A percentile compares a stretch with the other conserved stretches of the same genome.
phyloP scores from a whole-genome alignment of 2,113 vertebrate species.

The Desmodus rotundus region DNA sequence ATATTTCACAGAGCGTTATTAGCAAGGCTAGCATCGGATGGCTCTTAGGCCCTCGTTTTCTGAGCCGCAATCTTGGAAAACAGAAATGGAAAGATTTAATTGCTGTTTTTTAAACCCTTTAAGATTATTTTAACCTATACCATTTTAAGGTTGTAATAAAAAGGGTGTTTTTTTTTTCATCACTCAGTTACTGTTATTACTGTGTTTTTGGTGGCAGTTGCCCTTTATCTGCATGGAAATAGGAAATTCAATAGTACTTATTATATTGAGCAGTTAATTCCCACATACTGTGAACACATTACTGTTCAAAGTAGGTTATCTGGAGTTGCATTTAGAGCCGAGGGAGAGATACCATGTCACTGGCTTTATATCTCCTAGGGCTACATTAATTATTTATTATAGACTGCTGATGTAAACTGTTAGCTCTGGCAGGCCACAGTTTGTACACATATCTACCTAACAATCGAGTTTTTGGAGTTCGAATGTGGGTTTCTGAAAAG shows the following conservation, averaged over 20 bases:
- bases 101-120: slow-evolving; percentile 81
- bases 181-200: slow-evolving; percentile 73
- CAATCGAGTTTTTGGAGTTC: slow-evolving; percentile 9
- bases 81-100: slow-evolving; percentile 88
- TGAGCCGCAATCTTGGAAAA: slow-evolving; percentile 87
- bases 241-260: slow-evolving; percentile 83
- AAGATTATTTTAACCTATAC: slow-evolving; percentile 84
- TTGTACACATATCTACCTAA: slow-evolving; percentile 53
- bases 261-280: slow-evolving; percentile 84
- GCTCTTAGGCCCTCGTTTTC: slow-evolving; percentile 80
- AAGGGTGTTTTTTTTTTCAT: slow-evolving; percentile 54
- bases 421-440: slow-evolving; percentile 74
- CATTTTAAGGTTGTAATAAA: slow-evolving; percentile 80
- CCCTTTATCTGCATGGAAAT: slow-evolving; percentile 78
- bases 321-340: slow-evolving; percentile 79
- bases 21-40: slow-evolving; percentile 85
- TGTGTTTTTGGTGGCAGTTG: slow-evolving; percentile 71
- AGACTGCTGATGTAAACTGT: slow-evolving; percentile 78
- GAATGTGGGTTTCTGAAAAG: neutral
- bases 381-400: slow-evolving; percentile 85
- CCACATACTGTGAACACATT: slow-evolving; percentile 86
- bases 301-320: slow-evolving; percentile 84
- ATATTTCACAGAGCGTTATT: slow-evolving; percentile 97
- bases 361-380: slow-evolving; percentile 78
- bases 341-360: slow-evolving; percentile 72